Percentiles rank a stretch among this genome's conserved stretches.
Conservation (phyloP, 1,140 invertebrate genomes). For the Tribolium madens region DNA sequence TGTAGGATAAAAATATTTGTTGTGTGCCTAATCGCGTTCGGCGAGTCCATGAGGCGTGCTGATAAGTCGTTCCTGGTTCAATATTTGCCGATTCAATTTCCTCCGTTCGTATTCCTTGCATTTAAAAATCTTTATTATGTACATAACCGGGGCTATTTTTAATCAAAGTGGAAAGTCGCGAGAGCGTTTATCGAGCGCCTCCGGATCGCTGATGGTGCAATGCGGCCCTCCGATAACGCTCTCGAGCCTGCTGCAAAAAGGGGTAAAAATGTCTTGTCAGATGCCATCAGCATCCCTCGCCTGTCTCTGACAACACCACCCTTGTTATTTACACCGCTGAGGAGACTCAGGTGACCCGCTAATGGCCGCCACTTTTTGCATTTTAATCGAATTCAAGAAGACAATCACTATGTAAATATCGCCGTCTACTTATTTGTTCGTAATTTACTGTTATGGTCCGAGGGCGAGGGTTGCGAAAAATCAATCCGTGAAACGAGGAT, state of each 20-base stretch:
- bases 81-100: constrained; percentile 39
- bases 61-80: constrained; percentile 26
- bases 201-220: constrained; percentile 27
- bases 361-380: constrained; percentile 35
- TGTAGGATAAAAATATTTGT: neutral
- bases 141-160: constrained; percentile 31
- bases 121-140: constrained; percentile 40
- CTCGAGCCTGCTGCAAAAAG: constrained; percentile 13
- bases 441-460: constrained; percentile 41
- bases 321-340: neutral
- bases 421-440: constrained; percentile 25
- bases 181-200: constrained; percentile 13
- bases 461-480: constrained; percentile 22
- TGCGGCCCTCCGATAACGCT: constrained; percentile 11
- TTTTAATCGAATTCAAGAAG: constrained; percentile 31
- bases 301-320: neutral
- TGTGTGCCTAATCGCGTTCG: neutral
- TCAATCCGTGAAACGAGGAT: neutral
- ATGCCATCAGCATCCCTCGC: constrained; percentile 35
- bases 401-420: constrained; percentile 39
- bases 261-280: constrained; percentile 44
- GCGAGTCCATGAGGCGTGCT: constrained; percentile 3
- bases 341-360: neutral
- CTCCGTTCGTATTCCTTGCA: constrained; percentile 34
- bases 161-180: neutral